Evolutionary conservation across 64 coral and sea anemone species (phyloP), one percentile per base, ranked within the genome.

Genomic region (Anthopleura sola): DNA sequence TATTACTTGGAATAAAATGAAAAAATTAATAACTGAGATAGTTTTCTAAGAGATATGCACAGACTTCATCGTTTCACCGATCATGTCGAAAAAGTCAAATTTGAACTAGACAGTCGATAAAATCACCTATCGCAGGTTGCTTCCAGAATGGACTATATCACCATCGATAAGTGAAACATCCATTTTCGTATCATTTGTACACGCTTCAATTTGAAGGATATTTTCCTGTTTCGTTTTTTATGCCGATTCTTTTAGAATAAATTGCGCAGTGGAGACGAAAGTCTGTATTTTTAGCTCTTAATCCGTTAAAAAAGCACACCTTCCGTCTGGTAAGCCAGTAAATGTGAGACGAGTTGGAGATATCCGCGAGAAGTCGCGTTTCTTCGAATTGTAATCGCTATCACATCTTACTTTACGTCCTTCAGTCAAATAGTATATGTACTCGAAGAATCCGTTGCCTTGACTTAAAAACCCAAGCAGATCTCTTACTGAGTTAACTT

Each of bases 361-460:
- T 71, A 34, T 71, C 66, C 66, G n/a, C 11, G 26, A 71, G 9
- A 71, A 62, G 58, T 62, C 11, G 21, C 20, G 11, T 26, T 62
- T 11, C n/a, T 62, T 62, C 58, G 58, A 62, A 62, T 62, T 62
- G 23, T 71, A 71, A 71, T 71, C 66, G 28, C 29, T 71, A 71
- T 66, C 23, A 13, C 10, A 36, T 71, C n/a, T 15, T 71, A 12
- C 66, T 71, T 13, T 71, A 71, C 12, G 29, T 34, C 66, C 66
- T 71, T 71, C 66, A 71, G n/a, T 32, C n/a, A 32, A 34, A 71
- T 71, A 15, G 66, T 13, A 15, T 71, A 3, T 71, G 26, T 71
- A 17, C 66, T 71, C 29, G 28, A 71, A 15, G 24, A 10, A 71
- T 71, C 26, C 66, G 66, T 71, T 71, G 66, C 66, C 15, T 71